phyloP scores from a whole-genome alignment of 2,113 vertebrate genomes.

The Gila orcuttii region DNA sequence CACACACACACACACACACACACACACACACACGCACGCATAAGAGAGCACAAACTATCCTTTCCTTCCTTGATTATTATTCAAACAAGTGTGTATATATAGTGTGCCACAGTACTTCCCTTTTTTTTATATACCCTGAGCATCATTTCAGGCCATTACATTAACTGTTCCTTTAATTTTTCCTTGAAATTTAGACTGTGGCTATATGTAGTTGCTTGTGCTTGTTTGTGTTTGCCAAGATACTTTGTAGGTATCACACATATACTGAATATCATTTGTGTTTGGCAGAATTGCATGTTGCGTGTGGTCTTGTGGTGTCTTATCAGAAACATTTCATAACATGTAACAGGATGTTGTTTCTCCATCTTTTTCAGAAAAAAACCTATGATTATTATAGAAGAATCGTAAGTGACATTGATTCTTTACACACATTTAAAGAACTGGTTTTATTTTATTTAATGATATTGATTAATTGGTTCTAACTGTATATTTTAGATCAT shows the following conservation, averaged over 20 bases:
- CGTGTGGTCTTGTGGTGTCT: neutral
- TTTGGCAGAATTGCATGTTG: neutral
- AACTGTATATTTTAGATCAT: slow-evolving; percentile 80
- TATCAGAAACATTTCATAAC: neutral
- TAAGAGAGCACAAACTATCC: neutral
- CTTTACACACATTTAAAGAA: neutral
- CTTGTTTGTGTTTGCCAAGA: neutral
- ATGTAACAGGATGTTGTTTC: slow-evolving; percentile 23
- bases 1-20: neutral
- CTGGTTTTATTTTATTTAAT: neutral
- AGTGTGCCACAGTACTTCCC: neutral
- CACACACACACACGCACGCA: neutral
- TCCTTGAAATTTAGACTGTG: neutral
- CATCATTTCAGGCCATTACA: neutral
- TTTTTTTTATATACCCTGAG: neutral
- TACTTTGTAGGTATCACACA: neutral
- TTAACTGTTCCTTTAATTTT: neutral
- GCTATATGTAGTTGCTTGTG: neutral
- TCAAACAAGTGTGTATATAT: neutral
- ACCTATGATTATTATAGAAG: slow-evolving; percentile 82
- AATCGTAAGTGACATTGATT: slow-evolving; percentile 67
- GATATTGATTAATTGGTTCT: neutral
- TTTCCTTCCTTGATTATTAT: neutral
- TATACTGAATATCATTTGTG: neutral
- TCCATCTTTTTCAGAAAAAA: slow-evolving; percentile 82